Percentiles rank a stretch among this genome's conserved stretches.
phyloP scores from a whole-genome alignment of 2,113 vertebrate genomes.

The Menidia beryllina region DNA sequence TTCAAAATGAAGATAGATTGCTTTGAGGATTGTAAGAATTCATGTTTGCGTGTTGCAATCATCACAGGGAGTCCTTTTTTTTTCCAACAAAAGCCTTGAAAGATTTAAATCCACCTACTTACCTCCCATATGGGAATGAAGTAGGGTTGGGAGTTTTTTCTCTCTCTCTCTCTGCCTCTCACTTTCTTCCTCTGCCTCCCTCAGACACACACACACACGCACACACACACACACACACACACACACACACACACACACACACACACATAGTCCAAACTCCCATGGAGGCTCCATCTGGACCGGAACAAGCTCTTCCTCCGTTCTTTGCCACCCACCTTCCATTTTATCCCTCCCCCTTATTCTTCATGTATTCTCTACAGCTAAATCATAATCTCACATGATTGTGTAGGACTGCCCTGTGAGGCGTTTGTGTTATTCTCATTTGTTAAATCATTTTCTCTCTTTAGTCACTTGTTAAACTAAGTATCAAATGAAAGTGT shows the following conservation, averaged over 20 bases:
- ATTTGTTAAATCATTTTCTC: no score
- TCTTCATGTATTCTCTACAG: conserved; percentile 7
- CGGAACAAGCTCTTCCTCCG: conserved; percentile 65
- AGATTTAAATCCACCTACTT: conserved; percentile 55
- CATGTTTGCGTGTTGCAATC: background rate
- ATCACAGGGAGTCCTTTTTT: background rate
- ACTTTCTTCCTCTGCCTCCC: conserved; percentile 38
- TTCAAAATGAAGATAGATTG: no score
- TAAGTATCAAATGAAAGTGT: no score
- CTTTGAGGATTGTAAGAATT: no score
- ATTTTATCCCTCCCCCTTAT: conserved; percentile 24
- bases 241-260: conserved; percentile 38
- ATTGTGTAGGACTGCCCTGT: background rate
- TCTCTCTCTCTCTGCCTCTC: background rate
- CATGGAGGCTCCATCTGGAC: conserved; percentile 76
- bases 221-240: conserved; percentile 39
- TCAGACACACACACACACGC: conserved; percentile 35
- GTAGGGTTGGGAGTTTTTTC: no score
- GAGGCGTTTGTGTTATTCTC: no score
- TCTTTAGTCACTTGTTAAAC: no score
- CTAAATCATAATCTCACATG: background rate
- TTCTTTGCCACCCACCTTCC: conserved; percentile 62
- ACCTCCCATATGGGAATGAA: conserved; percentile 60
- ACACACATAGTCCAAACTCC: conserved; percentile 49
- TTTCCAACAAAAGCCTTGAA: conserved; percentile 14